Evolutionary conservation across 2,113 vertebrate genomes (phyloP), one percentile per base, ranked within the genome.

Genomic region (Chlorocebus sabaeus): DNA sequence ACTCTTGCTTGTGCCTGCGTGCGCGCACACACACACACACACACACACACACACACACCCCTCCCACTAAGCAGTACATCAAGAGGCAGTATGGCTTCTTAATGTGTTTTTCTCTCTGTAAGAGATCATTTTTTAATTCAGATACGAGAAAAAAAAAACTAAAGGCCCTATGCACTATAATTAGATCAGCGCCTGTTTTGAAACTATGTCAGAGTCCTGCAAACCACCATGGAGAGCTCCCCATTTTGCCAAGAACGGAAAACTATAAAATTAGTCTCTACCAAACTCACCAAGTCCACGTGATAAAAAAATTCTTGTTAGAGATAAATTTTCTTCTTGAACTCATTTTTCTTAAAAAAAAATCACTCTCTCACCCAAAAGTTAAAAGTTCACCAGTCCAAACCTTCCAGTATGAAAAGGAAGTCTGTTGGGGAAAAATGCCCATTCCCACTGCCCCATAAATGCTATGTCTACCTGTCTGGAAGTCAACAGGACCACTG

Each of bases 311-410:
- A 85, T n/a, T 89, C 30, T 52, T 79, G 0, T 59, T 79, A 76
- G 14, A 93, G 40, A 85, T 68, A 55, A 81, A 75, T 59, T 95
- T 89, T 89, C 61, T 67, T 95, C 76, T 64, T 95, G 5, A 96
- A 94, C 1, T 92, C 9, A 70, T 27, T 10, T 9, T 89, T 59
- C 68, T 48, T 35, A 48, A 52, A 50, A 43, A 43, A 32, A 35
- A 14, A n/a, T 9, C 11, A 81, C 25, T 43, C 45, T 40, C 57
- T 96, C 25, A 48, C 12, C 43, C 52, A 81, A 45, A 88, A 94
- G 40, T 45, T 86, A 92, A 86, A 96, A 20, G 30, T 35, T 94
- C 4, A 76, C 59, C 30, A 95, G 14, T 17, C 68, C 4, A 89
- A 89, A 80, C 35, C 38, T 67, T 89, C 73, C 7, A 83, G 64